Evolutionary conservation across 2,797 vertebrate genomes (phyloP).

Genomic region (Myiothlypis chrysogaster): DNA sequence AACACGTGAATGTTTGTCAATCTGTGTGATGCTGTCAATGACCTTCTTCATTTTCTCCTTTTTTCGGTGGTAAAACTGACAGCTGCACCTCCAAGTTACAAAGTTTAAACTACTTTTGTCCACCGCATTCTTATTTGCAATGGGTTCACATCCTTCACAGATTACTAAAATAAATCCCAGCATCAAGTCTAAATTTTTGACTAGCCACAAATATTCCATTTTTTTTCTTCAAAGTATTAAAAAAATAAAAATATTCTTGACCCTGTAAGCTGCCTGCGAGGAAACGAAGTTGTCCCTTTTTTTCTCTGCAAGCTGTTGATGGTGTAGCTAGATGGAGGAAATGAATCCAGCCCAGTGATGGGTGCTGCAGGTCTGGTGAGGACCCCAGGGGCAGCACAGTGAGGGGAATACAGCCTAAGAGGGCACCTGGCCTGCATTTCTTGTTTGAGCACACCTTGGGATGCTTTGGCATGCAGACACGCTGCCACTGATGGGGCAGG

Average conservation of each 20-base stretch:
- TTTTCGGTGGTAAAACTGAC: not conserved
- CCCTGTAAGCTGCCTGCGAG: rapidly evolving
- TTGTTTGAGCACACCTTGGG: not conserved
- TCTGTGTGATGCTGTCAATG: not conserved
- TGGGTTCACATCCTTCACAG: not conserved
- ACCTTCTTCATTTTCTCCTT: not conserved
- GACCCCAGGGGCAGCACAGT: not conserved
- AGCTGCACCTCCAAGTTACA: not conserved
- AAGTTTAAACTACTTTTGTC: not conserved
- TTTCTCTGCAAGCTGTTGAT: not conserved
- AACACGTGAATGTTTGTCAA: rapidly evolving
- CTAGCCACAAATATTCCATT: not conserved
- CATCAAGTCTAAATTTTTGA: not conserved
- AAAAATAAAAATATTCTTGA: not conserved
- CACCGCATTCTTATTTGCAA: not conserved
- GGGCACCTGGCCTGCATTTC: not conserved
- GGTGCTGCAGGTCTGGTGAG: not conserved
- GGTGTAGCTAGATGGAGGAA: not conserved
- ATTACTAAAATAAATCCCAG: not conserved
- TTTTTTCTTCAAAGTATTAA: not conserved
- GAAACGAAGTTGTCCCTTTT: not conserved
- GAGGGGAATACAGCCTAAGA: not conserved
- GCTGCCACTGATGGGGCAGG: not conserved
- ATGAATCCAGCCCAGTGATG: not conserved
- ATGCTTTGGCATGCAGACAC: not conserved